These are phyloP conservation scores for Onthophagus sagittarius DNA, from an alignment of 2,888 invertebrate species.

Conservation along the genomic window DNA sequence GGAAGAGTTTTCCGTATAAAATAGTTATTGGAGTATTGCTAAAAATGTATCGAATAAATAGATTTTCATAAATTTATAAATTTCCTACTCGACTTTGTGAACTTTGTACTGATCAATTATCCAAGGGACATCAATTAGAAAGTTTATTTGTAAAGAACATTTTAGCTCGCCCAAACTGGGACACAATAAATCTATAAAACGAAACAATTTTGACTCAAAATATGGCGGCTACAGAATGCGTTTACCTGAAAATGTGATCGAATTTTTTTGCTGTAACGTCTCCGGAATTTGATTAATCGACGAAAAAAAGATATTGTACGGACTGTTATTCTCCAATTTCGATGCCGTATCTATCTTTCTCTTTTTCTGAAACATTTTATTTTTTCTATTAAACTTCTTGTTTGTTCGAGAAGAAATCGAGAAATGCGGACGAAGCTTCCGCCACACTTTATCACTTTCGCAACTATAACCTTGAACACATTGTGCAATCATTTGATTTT, in stretches of 20 bases:
- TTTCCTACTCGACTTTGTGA: constrained; percentile 63
- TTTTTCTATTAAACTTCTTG: no score
- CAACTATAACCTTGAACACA: no score
- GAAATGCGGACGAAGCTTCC: no score
- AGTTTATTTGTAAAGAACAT: constrained; percentile 80
- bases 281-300: constrained; percentile 61
- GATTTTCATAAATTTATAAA: not conserved
- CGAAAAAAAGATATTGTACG: constrained; percentile 74
- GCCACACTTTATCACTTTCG: no score
- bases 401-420: no score
- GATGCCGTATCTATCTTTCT: constrained; percentile 56
- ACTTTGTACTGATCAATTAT: constrained; percentile 79
- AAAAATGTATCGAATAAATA: constrained; percentile 34
- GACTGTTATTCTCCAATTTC: constrained; percentile 64
- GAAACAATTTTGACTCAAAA: constrained; percentile 30
- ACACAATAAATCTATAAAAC: constrained; percentile 69
- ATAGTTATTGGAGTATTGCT: constrained; percentile 70
- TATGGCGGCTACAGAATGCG: not conserved
- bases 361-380: no score
- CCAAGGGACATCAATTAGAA: constrained; percentile 91
- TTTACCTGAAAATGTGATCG: constrained; percentile 66
- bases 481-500: no score
- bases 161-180: constrained; percentile 71
- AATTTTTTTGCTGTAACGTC: constrained; percentile 63
- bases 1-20: constrained; percentile 69